These are phyloP conservation scores for Australoheros facetus DNA, from an alignment of 2,797 vertebrate genomes.

Conservation along the genomic window DNA sequence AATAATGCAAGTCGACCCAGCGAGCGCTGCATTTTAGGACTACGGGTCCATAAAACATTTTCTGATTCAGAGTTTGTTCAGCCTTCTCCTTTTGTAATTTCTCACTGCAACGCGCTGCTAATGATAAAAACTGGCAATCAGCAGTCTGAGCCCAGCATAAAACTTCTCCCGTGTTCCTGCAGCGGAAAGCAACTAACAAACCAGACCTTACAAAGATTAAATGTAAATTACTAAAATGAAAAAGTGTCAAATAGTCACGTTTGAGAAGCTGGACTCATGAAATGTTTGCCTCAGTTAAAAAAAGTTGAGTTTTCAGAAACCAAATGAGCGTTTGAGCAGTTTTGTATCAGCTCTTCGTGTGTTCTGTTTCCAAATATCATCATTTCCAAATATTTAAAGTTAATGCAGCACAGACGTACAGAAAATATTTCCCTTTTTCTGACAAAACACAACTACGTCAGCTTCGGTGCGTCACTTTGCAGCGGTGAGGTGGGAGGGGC, in stretches of 20 bases:
- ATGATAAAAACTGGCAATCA: neutral
- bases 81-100: neutral
- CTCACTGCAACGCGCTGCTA: neutral
- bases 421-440: neutral
- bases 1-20: neutral
- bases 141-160: neutral
- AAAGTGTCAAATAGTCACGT: neutral
- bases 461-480: neutral
- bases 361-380: neutral
- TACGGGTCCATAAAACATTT: too few relatives aligned
- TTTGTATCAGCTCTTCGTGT: rapidly evolving
- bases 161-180: neutral
- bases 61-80: neutral
- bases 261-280: neutral
- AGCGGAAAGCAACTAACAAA: neutral
- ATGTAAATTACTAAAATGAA: neutral
- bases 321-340: neutral
- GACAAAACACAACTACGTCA: neutral
- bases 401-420: neutral
- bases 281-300: neutral
- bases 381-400: neutral
- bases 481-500: neutral
- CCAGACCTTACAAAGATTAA: neutral
- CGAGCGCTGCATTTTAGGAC: too few relatives aligned
- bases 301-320: neutral